phyloP scores from a whole-genome alignment of 1,140 invertebrate species.

The Dendrolimus kikuchii region DNA sequence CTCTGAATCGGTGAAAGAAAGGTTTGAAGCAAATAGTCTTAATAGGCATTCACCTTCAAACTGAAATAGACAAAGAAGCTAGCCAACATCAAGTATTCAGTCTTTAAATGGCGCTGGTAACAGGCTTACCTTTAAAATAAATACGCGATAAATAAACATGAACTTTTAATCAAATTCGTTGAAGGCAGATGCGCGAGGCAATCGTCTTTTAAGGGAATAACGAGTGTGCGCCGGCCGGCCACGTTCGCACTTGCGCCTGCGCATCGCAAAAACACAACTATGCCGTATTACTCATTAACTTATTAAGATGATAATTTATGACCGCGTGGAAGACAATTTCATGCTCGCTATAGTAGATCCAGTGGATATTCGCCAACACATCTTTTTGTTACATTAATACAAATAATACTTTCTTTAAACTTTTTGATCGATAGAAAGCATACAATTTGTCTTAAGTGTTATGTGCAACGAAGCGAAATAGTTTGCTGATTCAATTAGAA shows the following conservation, averaged over 20 bases:
- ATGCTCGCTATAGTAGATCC: constrained; percentile 28
- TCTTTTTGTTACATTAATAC: constrained; percentile 2
- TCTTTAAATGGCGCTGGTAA: constrained; percentile 30
- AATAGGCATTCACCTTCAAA: too few species aligned
- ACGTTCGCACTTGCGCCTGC: constrained; percentile 31
- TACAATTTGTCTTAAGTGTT: too few species aligned
- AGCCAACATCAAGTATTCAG: constrained; percentile 15
- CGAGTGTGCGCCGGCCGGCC: constrained; percentile 33
- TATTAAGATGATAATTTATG: constrained; percentile 71
- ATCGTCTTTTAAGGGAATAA: constrained; percentile 52
- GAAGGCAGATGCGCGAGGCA: constrained; percentile 55
- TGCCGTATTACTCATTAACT: constrained; percentile 67
- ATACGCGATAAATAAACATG: constrained; percentile 63
- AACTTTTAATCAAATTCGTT: constrained; percentile 67
- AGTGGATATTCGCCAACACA: constrained; percentile 14
- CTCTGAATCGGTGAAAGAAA: too few species aligned
- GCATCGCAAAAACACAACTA: constrained; percentile 47
- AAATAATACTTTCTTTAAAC: not conserved
- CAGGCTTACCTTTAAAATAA: constrained; percentile 37
- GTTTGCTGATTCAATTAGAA: too few species aligned
- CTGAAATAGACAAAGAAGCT: constrained; percentile 4
- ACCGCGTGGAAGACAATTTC: constrained; percentile 49
- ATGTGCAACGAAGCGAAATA: too few species aligned
- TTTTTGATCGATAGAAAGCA: too few species aligned
- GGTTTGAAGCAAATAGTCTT: too few species aligned